phyloP scores from a whole-genome alignment of 2,888 invertebrate genomes.

The Horisme vitalbata region DNA sequence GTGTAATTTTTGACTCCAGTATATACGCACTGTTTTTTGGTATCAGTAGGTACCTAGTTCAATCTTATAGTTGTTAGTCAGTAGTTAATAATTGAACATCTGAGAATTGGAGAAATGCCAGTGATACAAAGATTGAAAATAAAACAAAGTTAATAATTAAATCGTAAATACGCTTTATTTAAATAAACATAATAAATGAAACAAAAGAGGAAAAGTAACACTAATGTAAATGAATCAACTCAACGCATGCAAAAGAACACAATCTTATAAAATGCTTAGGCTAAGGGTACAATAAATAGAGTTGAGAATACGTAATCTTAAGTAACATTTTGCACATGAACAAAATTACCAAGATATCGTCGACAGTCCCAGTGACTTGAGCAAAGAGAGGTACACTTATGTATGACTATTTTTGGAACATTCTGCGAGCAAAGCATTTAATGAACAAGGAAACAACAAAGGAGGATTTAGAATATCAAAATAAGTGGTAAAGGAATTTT shows the following conservation, averaged over 20 bases:
- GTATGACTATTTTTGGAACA: conserved; percentile 19
- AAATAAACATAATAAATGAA: conserved; percentile 9
- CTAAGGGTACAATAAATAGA: conserved; percentile 21
- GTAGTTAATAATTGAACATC: too few species aligned
- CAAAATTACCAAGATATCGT: conserved; percentile 77
- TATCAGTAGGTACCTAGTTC: too few species aligned
- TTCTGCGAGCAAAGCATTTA: too few species aligned
- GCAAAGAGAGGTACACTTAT: conserved; percentile 25
- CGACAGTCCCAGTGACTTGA: conserved; percentile 37
- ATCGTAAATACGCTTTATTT: conserved; percentile 35
- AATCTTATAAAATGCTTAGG: conserved; percentile 12
- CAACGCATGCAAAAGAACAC: conserved; percentile 15
- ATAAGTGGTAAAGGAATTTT: too few species aligned
- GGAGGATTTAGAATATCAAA: too few species aligned
- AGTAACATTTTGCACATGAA: conserved; percentile 71
- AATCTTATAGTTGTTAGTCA: too few species aligned
- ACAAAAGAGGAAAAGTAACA: conserved; percentile 1
- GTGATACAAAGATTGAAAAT: too few species aligned
- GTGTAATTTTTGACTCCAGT: too few species aligned
- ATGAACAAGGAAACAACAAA: too few species aligned
- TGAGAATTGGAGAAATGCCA: too few species aligned
- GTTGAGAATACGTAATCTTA: conserved; percentile 62
- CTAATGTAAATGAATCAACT: conserved; percentile 1
- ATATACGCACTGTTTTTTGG: too few species aligned
- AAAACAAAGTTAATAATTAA: not conserved